phyloP scores from a whole-genome alignment of 2,888 invertebrate genomes.

The Cerastoderma edule region DNA sequence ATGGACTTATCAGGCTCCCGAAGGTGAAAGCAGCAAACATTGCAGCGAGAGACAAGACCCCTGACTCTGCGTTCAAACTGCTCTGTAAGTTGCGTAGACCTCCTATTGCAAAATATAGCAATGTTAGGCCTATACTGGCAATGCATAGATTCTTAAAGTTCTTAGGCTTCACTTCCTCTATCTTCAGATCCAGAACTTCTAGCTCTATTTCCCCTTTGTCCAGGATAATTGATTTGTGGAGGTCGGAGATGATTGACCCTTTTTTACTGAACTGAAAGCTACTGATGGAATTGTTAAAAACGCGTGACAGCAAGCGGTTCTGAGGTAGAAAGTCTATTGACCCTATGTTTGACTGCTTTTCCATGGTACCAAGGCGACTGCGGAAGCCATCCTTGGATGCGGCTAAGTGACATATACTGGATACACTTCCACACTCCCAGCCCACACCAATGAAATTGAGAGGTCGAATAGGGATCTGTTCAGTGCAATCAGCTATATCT shows the following conservation, averaged over 20 bases:
- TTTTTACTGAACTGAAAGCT: conserved; percentile 28
- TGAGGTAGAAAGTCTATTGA: conserved; percentile 10
- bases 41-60: conserved; percentile 76
- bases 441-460: conserved; percentile 49
- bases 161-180: conserved; percentile 33
- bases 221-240: conserved; percentile 6
- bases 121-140: conserved; percentile 73
- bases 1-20: conserved; percentile 79
- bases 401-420: conserved; percentile 39
- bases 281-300: conserved; percentile 33
- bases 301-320: conserved; percentile 25
- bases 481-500: conserved; percentile 6
- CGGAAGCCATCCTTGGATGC: conserved; percentile 10
- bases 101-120: conserved; percentile 75
- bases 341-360: conserved; percentile 16
- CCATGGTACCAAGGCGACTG: conserved; percentile 33
- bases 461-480: conserved; percentile 22
- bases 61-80: conserved; percentile 79
- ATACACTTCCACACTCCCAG: conserved; percentile 63
- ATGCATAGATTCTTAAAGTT: conserved; percentile 78
- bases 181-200: neutral
- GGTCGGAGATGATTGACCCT: neutral
- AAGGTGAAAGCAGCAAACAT: conserved; percentile 75
- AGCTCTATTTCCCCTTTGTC: neutral
- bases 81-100: conserved; percentile 81